A percentile compares a stretch with the other conserved stretches of the same genome.
These are phyloP conservation scores for Delichon dasypus DNA, from an alignment of 2,797 vertebrate species.

Conservation along the genomic window DNA sequence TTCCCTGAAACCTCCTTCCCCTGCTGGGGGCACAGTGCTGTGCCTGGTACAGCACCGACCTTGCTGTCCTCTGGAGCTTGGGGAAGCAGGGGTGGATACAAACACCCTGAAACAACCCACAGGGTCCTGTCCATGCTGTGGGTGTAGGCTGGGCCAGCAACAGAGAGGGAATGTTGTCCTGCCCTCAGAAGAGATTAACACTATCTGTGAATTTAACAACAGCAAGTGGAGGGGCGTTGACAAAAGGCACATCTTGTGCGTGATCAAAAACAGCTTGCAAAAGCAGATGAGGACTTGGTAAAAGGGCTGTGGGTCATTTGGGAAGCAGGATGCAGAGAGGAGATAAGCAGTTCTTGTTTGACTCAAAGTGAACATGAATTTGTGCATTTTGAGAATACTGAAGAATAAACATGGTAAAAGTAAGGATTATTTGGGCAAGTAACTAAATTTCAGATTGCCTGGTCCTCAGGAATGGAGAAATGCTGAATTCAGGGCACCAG, in stretches of 20 bases:
- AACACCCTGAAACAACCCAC: background rate
- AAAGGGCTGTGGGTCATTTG: background rate
- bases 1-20: background rate
- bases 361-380: background rate
- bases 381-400: background rate
- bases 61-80: rapidly evolving
- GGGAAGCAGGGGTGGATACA: background rate
- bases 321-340: background rate
- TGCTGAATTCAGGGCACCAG: background rate
- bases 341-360: background rate
- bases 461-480: background rate
- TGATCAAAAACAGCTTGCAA: background rate
- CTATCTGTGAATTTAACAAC: background rate
- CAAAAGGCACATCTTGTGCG: background rate
- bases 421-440: background rate
- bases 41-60: background rate
- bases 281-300: background rate
- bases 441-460: background rate
- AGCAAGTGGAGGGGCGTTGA: background rate
- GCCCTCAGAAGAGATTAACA: background rate
- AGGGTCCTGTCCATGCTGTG: rapidly evolving
- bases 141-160: background rate
- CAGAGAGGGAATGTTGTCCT: background rate
- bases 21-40: background rate
- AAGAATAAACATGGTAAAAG: background rate